These are phyloP conservation scores for Diadema setosum DNA, from an alignment of 35 echinoderm and acorn worm genomes.

Conservation along the genomic window DNA sequence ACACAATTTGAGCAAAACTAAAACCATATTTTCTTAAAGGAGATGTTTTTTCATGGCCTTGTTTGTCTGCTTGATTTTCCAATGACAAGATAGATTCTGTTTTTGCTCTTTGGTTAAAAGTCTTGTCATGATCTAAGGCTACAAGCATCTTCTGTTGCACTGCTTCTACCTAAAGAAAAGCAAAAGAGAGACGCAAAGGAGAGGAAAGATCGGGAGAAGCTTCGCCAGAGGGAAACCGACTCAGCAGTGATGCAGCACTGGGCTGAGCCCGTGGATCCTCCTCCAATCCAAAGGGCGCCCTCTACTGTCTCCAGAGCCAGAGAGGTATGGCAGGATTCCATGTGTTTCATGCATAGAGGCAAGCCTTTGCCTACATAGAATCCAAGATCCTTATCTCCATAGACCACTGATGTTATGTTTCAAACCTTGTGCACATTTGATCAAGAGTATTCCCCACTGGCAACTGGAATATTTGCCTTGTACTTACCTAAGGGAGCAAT, in stretches of 20 bases:
- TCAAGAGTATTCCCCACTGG: no score
- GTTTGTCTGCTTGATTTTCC: not conserved
- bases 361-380: no score
- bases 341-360: no score
- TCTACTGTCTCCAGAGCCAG: no score
- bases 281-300: not conserved
- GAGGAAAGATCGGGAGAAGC: constrained; percentile 27
- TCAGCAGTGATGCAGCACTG: constrained; percentile 14
- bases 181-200: constrained; percentile 50
- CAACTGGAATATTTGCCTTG: no score
- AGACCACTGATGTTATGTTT: no score
- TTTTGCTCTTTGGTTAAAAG: not conserved
- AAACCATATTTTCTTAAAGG: not conserved
- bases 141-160: not conserved
- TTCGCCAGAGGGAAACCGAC: not conserved
- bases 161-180: constrained; percentile 4
- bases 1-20: not conserved
- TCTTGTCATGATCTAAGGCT: not conserved
- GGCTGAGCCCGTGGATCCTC: constrained; percentile 37
- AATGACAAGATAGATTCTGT: not conserved
- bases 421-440: no score
- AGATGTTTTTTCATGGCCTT: not conserved
- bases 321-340: no score
- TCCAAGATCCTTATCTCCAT: no score
- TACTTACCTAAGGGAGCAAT: no score